Base-by-base conservation (phyloP, 2,888 invertebrate genomes). In the Ptychoptera albimana region DNA sequence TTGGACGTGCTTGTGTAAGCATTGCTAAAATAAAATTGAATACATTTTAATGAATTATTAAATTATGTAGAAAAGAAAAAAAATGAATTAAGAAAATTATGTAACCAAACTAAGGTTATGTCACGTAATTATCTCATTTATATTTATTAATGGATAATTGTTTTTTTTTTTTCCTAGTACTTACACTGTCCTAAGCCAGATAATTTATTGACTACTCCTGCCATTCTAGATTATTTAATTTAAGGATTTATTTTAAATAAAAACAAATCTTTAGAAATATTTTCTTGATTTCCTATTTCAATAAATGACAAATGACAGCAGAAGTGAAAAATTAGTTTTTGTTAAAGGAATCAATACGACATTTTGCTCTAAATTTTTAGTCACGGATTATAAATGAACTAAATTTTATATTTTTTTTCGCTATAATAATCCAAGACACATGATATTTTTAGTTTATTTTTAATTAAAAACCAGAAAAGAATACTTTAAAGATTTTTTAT, bases 1-100 rank as follows among this genome's bases (percentile, higher is more conserved):
- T 77, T 8, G 88, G 88, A 52, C 72, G 73, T 29, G 76, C 77
- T 54, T 73, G 70, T 23, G 70, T 65, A 39, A 77, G 42, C 34
- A 77, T 69, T 60, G 68, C 81, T 82, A 63, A 44, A 70, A 69
- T 51, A 50, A 43, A 13, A n/a, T n/a, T n/a, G n/a, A n/a, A n/a
- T n/a, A n/a, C n/a, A n/a, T n/a, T n/a, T 30, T 42, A 50, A 50
- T 44, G 39, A 48, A 48, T 39, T 11, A 32, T 7, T 32, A 7
- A 7, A 3, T 11, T 32, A 11, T 32, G 30, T 30, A 30, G 30
- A 30, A 30, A 32, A 32, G 9, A 32, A 7, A 7, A 7, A 32
- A 32, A 32, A 3, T 11, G 6, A 32, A 32, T 7, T 7, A 11
- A 32, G 4, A 32, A 32, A 32, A 32, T 32, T 32, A 32, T 32